phyloP scores from a whole-genome alignment of 1,140 invertebrate species.

The Chelonus insularis region DNA sequence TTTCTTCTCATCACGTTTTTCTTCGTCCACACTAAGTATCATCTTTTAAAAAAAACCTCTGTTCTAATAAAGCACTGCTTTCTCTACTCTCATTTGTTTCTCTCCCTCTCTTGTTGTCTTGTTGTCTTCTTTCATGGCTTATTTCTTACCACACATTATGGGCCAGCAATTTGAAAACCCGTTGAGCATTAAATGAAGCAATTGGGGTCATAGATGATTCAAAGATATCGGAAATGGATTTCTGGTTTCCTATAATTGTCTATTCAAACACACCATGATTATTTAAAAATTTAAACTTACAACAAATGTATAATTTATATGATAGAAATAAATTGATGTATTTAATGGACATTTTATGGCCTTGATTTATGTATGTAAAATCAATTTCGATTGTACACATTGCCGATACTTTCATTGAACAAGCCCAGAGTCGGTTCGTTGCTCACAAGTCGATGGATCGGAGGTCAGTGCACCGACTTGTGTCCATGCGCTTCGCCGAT shows the following conservation, averaged over 20 bases:
- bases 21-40: not conserved
- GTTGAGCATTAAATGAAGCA: no score
- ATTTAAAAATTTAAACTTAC: no score
- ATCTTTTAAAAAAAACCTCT: not conserved
- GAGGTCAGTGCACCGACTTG: conserved; percentile 39
- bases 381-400: conserved; percentile 10
- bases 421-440: conserved; percentile 21
- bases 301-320: no score
- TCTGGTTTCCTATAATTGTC: no score
- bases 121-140: not conserved
- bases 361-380: conserved; percentile 25
- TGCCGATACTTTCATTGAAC: conserved; percentile 30
- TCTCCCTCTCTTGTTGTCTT: not conserved
- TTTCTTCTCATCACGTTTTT: not conserved
- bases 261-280: no score
- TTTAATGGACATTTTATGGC: no score
- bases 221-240: no score
- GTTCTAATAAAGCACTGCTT: conserved; percentile 9
- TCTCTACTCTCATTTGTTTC: not conserved
- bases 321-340: no score
- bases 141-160: not conserved
- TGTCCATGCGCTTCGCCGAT: conserved; percentile 15
- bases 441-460: conserved; percentile 26
- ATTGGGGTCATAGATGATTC: no score
- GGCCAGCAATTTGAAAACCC: not conserved